Percentiles rank a stretch among this genome's conserved stretches.
Evolutionary conservation across 2,888 invertebrate genomes (phyloP).

Genomic region (Troglohyphantes excavatus): DNA sequence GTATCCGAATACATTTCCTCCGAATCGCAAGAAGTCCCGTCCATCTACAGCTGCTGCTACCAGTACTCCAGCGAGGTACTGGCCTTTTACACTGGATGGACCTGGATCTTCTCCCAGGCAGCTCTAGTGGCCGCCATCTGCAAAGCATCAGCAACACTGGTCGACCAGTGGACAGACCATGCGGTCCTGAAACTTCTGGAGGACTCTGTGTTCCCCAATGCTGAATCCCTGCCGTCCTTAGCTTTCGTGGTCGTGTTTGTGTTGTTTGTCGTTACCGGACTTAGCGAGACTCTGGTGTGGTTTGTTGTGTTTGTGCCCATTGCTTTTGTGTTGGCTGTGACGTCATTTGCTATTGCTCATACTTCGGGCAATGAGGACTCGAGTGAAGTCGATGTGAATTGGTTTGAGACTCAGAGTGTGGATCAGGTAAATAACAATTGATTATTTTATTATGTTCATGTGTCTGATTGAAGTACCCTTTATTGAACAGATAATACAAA

Average conservation of each 20-base stretch:
- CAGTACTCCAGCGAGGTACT: conserved; percentile 78
- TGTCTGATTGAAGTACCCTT: no score
- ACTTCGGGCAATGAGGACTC: conserved; percentile 23
- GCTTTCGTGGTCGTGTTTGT: conserved; percentile 23
- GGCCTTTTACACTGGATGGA: conserved; percentile 79
- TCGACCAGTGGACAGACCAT: conserved; percentile 52
- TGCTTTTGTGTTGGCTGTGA: conserved; percentile 16
- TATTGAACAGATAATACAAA: no score
- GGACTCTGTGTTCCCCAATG: neutral
- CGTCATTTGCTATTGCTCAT: neutral
- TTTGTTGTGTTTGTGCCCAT: conserved; percentile 42
- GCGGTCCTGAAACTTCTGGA: conserved; percentile 29
- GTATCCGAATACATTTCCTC: conserved; percentile 76
- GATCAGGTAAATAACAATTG: conserved; percentile 24
- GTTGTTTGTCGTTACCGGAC: conserved; percentile 43
- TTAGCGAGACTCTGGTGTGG: conserved; percentile 45
- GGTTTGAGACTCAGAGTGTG: conserved; percentile 29
- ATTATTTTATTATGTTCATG: no score
- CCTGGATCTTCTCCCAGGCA: conserved; percentile 66
- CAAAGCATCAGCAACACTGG: conserved; percentile 48
- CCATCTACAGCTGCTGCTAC: conserved; percentile 78
- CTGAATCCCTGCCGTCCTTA: conserved; percentile 12
- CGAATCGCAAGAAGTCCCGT: conserved; percentile 45
- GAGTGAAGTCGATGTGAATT: neutral
- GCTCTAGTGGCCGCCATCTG: conserved; percentile 72